phyloP scores from a whole-genome alignment of 2,888 invertebrate species.

The Parascotia fuliginaria region DNA sequence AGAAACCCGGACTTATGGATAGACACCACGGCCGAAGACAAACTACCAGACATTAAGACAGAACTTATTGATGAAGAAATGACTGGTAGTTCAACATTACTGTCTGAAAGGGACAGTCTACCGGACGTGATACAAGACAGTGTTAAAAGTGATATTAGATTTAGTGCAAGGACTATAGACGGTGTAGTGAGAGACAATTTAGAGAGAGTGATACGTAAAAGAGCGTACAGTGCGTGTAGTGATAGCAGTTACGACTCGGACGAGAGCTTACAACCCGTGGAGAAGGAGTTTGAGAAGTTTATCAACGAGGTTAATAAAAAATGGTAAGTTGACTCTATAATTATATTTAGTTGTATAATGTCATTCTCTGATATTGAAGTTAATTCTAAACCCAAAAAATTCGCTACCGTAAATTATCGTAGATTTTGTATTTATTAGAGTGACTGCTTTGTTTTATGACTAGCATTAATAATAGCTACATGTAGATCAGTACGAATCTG shows the following conservation, averaged over 20 bases:
- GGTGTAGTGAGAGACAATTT: constrained; percentile 58
- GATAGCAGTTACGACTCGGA: constrained; percentile 75
- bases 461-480: no score
- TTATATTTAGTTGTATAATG: no score
- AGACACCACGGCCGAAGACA: constrained; percentile 13
- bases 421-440: no score
- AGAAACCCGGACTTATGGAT: constrained; percentile 67
- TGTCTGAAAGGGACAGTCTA: no score
- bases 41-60: constrained; percentile 38
- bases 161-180: constrained; percentile 63
- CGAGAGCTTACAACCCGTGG: constrained; percentile 73
- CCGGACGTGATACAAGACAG: constrained; percentile 48
- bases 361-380: no score
- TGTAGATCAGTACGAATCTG: no score
- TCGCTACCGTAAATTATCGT: no score
- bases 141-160: constrained; percentile 72
- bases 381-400: no score
- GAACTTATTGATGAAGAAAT: constrained; percentile 35
- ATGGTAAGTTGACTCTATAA: constrained; percentile 68
- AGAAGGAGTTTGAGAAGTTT: constrained; percentile 75
- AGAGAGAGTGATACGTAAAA: constrained; percentile 58
- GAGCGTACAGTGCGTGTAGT: constrained; percentile 68
- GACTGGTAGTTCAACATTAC: constrained; percentile 21
- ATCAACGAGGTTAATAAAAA: constrained; percentile 77
- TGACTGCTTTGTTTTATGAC: no score